These are phyloP conservation scores for Tonatia bakeri DNA, from an alignment of 2,113 vertebrate genomes.

Conservation along the genomic window DNA sequence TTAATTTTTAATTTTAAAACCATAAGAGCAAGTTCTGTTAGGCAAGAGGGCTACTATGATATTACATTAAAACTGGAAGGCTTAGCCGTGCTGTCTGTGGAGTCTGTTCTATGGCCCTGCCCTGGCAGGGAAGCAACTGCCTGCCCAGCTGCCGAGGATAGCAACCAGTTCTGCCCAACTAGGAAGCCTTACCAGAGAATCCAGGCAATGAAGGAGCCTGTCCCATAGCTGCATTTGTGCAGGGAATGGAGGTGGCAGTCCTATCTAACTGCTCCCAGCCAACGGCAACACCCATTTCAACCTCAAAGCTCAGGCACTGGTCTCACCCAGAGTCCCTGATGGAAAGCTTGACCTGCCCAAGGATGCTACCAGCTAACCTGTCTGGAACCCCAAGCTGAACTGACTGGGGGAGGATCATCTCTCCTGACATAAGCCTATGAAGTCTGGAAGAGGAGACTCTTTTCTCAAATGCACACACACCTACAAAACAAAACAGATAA, in stretches of 20 bases:
- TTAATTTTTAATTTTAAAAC: neutral
- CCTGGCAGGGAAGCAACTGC: neutral
- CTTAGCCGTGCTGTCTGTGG: neutral
- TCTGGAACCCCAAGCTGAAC: neutral
- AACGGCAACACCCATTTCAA: neutral
- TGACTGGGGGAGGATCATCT: neutral
- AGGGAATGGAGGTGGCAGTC: neutral
- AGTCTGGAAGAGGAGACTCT: neutral
- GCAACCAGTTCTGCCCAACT: neutral
- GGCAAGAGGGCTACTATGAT: neutral
- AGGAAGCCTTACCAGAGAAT: neutral
- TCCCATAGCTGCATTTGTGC: neutral
- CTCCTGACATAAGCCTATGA: neutral
- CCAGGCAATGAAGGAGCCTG: neutral
- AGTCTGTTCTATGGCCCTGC: neutral
- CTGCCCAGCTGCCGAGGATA: neutral
- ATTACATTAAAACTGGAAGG: neutral
- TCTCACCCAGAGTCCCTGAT: neutral
- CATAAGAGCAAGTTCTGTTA: neutral
- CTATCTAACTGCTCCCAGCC: neutral
- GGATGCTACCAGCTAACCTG: neutral
- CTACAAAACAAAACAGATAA: neutral
- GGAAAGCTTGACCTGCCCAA: neutral
- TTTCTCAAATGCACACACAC: neutral
- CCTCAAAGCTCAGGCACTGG: neutral